These are phyloP conservation scores for Ochotona curzoniae DNA, from an alignment of 2,113 vertebrate genomes.

Conservation along the genomic window DNA sequence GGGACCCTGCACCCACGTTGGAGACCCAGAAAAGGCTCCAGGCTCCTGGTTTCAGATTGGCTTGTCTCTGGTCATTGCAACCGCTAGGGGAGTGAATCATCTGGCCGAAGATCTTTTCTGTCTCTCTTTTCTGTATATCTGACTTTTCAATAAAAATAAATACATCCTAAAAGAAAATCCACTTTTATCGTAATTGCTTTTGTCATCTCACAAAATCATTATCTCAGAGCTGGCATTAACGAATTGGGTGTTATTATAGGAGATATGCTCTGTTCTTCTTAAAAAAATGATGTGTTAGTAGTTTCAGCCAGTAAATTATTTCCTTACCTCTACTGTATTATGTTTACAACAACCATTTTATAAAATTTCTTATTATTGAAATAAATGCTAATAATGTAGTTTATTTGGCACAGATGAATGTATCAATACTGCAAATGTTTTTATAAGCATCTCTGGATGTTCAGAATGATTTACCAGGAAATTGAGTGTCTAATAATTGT, in stretches of 20 bases:
- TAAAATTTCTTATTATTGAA: constrained; percentile 39
- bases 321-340: not conserved
- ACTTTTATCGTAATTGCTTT: not conserved
- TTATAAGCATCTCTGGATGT: not conserved
- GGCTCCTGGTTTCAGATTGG: too few relatives aligned
- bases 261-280: not conserved
- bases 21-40: too few relatives aligned
- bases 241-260: not conserved
- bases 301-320: not conserved
- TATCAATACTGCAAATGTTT: not conserved
- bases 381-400: not conserved
- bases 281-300: not conserved
- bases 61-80: too few relatives aligned
- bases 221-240: not conserved
- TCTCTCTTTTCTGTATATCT: too few relatives aligned
- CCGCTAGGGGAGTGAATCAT: too few relatives aligned
- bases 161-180: too few relatives aligned
- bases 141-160: too few relatives aligned
- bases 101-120: too few relatives aligned
- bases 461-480: constrained; percentile 36
- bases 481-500: not conserved
- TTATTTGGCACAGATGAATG: not conserved
- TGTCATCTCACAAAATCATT: not conserved
- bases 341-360: not conserved
- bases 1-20: too few relatives aligned